These are phyloP conservation scores for Ivindomyrus marchei DNA, from an alignment of 2,113 vertebrate genomes.

Conservation along the genomic window DNA sequence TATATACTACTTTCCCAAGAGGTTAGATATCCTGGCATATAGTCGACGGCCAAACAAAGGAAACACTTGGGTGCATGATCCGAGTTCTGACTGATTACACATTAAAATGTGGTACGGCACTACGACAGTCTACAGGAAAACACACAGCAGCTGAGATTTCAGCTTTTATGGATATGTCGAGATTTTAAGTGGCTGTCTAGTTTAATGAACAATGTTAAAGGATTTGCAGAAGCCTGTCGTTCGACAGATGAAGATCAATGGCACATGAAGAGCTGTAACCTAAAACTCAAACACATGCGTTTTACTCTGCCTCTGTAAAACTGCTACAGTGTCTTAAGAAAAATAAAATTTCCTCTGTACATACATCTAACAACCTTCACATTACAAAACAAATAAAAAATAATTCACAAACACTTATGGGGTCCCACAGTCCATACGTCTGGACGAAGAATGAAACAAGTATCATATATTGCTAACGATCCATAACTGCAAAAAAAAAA, in stretches of 20 bases:
- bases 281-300: neutral
- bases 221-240: neutral
- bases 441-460: neutral
- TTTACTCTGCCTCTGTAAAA: neutral
- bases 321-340: neutral
- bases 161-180: neutral
- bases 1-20: neutral
- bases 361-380: neutral
- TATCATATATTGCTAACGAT: neutral
- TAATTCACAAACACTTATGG: neutral
- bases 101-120: neutral
- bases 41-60: neutral
- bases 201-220: neutral
- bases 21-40: neutral
- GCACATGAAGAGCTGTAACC: neutral
- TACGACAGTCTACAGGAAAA: neutral
- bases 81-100: neutral
- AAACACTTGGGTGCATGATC: neutral
- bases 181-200: neutral
- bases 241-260: neutral
- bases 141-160: neutral
- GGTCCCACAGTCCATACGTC: neutral
- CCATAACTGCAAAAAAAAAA: neutral
- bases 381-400: neutral
- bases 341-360: neutral